These are phyloP conservation scores for Buphagus erythrorhynchus DNA, from an alignment of 2,797 vertebrate genomes.

Conservation along the genomic window DNA sequence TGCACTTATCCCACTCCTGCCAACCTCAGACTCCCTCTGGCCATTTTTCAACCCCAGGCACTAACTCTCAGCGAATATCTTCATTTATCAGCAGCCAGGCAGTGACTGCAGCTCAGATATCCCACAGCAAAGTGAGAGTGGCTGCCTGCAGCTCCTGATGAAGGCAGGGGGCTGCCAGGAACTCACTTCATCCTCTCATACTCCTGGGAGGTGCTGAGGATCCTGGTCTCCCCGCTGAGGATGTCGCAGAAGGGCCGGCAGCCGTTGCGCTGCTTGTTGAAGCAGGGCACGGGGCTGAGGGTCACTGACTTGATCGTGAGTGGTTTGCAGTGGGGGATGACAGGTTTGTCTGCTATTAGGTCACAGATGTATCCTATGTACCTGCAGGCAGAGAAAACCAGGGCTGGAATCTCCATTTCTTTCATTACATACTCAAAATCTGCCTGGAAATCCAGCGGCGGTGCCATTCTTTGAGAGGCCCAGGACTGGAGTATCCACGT, in stretches of 20 bases:
- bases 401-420: not conserved
- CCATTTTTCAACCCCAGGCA: not conserved
- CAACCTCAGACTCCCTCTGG: not conserved
- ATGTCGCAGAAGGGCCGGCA: slow-evolving; percentile 97
- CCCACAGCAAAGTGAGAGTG: not conserved
- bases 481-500: not conserved
- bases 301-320: slow-evolving; percentile 90
- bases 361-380: slow-evolving; percentile 97
- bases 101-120: not conserved
- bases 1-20: not conserved
- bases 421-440: not conserved
- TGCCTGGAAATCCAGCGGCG: not conserved
- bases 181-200: slow-evolving; percentile 97
- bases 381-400: slow-evolving; percentile 72
- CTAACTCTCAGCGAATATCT: not conserved
- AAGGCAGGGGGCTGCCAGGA: not conserved
- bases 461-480: accelerated
- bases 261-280: slow-evolving; percentile 97
- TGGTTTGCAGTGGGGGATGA: slow-evolving; percentile 92
- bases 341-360: slow-evolving; percentile 94
- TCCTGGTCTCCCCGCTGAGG: slow-evolving; percentile 94
- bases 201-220: slow-evolving; percentile 94
- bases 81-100: not conserved
- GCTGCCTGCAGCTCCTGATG: not conserved
- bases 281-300: slow-evolving; percentile 93